Evolutionary conservation across 2,888 invertebrate genomes (phyloP).

Genomic region (Onthophagus sagittarius): DNA sequence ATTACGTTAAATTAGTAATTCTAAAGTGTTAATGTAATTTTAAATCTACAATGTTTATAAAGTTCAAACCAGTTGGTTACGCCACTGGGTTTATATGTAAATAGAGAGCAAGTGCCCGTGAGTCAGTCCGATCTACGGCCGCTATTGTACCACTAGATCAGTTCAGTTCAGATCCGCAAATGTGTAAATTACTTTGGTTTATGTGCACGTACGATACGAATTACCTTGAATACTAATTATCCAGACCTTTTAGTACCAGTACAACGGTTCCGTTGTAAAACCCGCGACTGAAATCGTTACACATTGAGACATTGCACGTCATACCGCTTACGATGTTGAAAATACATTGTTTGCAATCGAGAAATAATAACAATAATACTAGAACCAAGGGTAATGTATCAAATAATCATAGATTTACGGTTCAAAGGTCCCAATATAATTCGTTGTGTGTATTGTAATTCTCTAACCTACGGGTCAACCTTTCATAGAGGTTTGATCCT

Average conservation of each 20-base stretch:
- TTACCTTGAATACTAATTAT: conserved; percentile 33
- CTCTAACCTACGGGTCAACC: background rate
- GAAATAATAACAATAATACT: background rate
- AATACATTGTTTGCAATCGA: background rate
- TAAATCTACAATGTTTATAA: background rate
- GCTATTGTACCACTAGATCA: conserved; percentile 28
- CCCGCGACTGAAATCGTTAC: background rate
- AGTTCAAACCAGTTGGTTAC: background rate
- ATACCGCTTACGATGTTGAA: background rate
- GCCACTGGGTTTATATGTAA: conserved; percentile 17
- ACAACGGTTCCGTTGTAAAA: background rate
- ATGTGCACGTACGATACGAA: conserved; percentile 25
- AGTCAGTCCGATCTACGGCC: conserved; percentile 24
- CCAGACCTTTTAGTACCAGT: background rate
- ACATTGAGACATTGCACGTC: background rate
- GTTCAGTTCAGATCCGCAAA: conserved; percentile 32
- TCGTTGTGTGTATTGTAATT: background rate
- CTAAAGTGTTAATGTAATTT: background rate
- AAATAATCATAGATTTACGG: background rate
- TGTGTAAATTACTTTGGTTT: conserved; percentile 32
- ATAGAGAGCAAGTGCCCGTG: conserved; percentile 19
- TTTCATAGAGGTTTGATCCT: background rate
- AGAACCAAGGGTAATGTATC: background rate
- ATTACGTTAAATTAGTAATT: too few species aligned
- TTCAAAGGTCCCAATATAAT: background rate